These are phyloP conservation scores for Drosophila birchii DNA, from an alignment of 2,888 invertebrate species.

Conservation along the genomic window DNA sequence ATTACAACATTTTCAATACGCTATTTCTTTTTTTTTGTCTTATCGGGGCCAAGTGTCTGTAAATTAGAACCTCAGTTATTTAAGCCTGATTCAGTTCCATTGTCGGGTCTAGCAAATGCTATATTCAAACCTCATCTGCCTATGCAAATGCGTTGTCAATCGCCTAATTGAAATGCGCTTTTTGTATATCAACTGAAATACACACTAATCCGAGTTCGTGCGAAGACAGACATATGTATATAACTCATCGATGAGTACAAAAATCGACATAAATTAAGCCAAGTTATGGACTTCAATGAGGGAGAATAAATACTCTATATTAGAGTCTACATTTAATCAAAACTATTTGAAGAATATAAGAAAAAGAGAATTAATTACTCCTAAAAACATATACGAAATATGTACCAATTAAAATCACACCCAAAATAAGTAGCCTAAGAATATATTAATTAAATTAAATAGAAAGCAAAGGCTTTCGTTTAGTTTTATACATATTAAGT, in stretches of 20 bases:
- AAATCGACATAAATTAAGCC: conserved; percentile 37
- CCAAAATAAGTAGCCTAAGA: too few relatives aligned
- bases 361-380: too few relatives aligned
- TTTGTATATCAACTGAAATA: conserved; percentile 14
- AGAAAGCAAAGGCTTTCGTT: too few relatives aligned
- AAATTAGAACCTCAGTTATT: not conserved
- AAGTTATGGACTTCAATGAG: not conserved
- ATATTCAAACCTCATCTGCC: not conserved
- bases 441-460: too few relatives aligned
- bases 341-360: too few relatives aligned
- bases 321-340: too few relatives aligned
- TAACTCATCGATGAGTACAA: conserved; percentile 26
- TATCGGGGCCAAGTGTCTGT: conserved; percentile 2
- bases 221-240: conserved; percentile 6
- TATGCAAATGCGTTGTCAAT: conserved; percentile 35
- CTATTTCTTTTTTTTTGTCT: not conserved
- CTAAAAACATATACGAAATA: too few relatives aligned
- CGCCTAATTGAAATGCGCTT: conserved; percentile 47
- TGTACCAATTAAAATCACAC: too few relatives aligned
- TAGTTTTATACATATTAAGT: too few relatives aligned
- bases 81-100: not conserved
- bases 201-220: not conserved
- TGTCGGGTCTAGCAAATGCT: not conserved
- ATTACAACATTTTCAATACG: conserved; percentile 7
- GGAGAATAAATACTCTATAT: conserved; percentile 7